phyloP scores from a whole-genome alignment of 2,113 vertebrate genomes.

The Rostratula benghalensis region DNA sequence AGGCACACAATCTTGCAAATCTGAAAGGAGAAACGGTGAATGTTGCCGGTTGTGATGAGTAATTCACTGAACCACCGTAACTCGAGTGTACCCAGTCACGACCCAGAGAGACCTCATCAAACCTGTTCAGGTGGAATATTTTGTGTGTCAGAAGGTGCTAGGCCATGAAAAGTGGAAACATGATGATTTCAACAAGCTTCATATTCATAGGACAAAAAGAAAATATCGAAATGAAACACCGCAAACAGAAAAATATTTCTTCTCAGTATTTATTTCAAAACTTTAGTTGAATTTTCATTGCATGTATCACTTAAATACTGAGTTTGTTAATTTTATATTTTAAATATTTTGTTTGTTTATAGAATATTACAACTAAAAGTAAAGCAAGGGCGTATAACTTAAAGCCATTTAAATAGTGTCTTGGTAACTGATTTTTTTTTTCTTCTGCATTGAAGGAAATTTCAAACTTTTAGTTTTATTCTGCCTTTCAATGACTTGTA shows the following conservation, averaged over 20 bases:
- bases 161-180: rapidly evolving
- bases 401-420: neutral
- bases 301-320: neutral
- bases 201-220: neutral
- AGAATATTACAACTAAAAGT: neutral
- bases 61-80: neutral
- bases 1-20: neutral
- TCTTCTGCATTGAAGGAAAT: neutral
- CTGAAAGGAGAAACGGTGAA: neutral
- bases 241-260: neutral
- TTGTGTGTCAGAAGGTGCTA: neutral
- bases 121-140: neutral
- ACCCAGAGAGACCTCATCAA: neutral
- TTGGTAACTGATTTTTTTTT: neutral
- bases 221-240: neutral
- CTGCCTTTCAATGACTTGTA: neutral
- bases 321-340: neutral
- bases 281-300: neutral
- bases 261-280: neutral
- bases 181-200: neutral
- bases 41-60: neutral
- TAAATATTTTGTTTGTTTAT: neutral
- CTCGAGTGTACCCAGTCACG: rapidly evolving
- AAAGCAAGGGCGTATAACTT: neutral
- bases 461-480: neutral